Evolutionary conservation across 64 coral and sea anemone genomes (phyloP).

Genomic region (Stylophora pistillata): DNA sequence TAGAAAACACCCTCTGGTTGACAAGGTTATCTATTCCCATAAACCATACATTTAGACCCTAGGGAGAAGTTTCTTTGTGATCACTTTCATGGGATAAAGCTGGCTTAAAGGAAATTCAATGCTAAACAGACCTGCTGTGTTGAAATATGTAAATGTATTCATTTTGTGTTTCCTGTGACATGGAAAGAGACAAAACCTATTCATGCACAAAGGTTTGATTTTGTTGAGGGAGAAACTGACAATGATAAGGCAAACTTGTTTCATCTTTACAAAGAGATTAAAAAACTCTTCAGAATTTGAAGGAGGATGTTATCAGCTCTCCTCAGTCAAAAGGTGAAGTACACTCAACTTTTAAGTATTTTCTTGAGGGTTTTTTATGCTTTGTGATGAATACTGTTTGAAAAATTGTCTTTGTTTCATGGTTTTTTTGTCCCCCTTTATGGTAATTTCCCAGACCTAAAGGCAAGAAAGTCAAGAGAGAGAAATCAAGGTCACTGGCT

Average conservation of each 20-base stretch:
- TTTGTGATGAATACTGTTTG: too few species aligned
- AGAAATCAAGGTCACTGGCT: conserved; percentile 73
- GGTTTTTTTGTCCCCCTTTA: neutral
- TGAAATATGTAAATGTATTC: conserved; percentile 20
- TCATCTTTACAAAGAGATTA: conserved; percentile 1
- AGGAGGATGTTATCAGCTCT: neutral
- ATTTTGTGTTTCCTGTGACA: neutral
- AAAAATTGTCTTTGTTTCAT: neutral
- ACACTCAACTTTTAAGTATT: neutral
- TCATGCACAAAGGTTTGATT: too few species aligned
- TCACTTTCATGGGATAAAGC: neutral
- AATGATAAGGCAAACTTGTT: conserved; percentile 2
- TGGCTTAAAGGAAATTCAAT: neutral
- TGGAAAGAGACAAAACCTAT: neutral
- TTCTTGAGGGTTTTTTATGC: too few species aligned
- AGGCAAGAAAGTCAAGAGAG: conserved; percentile 93
- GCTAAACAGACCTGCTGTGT: neutral
- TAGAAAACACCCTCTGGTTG: too few species aligned
- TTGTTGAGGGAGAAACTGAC: neutral
- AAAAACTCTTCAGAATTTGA: conserved; percentile 6
- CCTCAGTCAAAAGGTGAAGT: neutral
- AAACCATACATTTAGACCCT: too few species aligned
- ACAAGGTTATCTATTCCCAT: too few species aligned
- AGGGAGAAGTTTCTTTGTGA: too few species aligned
- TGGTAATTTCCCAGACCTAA: conserved; percentile 55